Conservation (phyloP, 2,113 vertebrate species). For the Connochaetes taurinus region DNA sequence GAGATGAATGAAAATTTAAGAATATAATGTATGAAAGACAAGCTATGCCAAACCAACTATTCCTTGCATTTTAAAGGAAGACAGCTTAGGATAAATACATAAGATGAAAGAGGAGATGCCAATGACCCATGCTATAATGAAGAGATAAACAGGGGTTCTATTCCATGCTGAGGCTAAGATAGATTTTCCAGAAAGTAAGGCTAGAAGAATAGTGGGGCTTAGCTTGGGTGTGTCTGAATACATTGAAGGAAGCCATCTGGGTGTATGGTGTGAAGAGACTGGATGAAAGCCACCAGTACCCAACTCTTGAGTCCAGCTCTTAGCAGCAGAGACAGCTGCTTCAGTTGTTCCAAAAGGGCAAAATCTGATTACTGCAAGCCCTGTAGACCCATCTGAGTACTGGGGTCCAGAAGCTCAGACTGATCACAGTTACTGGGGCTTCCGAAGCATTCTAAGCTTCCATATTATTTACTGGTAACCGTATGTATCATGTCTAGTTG, state of each 20-base stretch:
- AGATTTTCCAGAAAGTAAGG: not conserved
- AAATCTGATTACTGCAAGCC: not conserved
- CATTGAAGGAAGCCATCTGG: not conserved
- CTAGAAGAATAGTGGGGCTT: not conserved
- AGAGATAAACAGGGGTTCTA: not conserved
- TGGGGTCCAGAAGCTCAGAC: not conserved
- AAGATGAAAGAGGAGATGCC: not conserved
- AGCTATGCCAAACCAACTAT: not conserved
- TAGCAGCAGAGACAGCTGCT: not conserved
- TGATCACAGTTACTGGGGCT: no score
- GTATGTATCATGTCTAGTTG: not conserved
- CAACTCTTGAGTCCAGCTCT: not conserved
- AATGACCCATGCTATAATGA: not conserved
- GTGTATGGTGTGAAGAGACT: not conserved
- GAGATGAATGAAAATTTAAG: not conserved
- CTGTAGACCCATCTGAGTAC: not conserved
- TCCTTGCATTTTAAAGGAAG: not conserved
- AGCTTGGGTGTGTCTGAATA: not conserved
- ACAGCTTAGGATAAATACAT: not conserved
- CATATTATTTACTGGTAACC: not conserved
- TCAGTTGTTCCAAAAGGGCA: not conserved
- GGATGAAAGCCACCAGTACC: not conserved
- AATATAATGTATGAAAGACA: not conserved
- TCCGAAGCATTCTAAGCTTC: not conserved
- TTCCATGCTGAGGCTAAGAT: not conserved